phyloP scores from a whole-genome alignment of 2,797 vertebrate genomes.

The Sarcophilus harrisii region DNA sequence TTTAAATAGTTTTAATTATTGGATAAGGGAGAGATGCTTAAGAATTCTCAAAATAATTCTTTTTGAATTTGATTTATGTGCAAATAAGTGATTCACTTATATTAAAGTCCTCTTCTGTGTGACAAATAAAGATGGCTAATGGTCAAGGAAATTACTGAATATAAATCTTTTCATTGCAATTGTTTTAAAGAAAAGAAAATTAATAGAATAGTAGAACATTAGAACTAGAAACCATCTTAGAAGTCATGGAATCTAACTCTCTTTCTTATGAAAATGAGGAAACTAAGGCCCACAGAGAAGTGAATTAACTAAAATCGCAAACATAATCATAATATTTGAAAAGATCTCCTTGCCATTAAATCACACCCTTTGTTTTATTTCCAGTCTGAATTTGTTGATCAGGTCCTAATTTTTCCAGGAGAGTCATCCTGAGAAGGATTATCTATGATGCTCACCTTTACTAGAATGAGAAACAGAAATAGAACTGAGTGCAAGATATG shows the following conservation, averaged over 20 bases:
- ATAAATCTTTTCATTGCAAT: background rate
- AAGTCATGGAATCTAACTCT: background rate
- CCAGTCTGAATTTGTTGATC: background rate
- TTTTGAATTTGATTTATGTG: background rate
- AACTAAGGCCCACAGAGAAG: background rate
- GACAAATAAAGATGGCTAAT: background rate
- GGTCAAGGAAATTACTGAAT: background rate
- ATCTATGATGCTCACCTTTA: background rate
- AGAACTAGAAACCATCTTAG: background rate
- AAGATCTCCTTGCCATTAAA: background rate
- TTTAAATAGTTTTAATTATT: conserved; percentile 42
- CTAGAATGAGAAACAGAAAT: background rate
- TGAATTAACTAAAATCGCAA: conserved; percentile 3
- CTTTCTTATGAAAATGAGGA: background rate
- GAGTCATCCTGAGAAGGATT: background rate
- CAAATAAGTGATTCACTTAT: background rate
- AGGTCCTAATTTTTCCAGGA: background rate
- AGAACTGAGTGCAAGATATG: background rate
- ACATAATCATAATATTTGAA: background rate
- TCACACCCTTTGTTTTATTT: background rate
- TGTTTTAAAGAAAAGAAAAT: background rate
- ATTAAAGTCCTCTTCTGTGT: background rate
- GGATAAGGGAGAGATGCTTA: background rate
- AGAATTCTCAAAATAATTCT: background rate
- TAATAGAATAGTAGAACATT: background rate